Evolutionary conservation across 2,113 vertebrate genomes (phyloP).

Genomic region (Uropsilus gracilis): DNA sequence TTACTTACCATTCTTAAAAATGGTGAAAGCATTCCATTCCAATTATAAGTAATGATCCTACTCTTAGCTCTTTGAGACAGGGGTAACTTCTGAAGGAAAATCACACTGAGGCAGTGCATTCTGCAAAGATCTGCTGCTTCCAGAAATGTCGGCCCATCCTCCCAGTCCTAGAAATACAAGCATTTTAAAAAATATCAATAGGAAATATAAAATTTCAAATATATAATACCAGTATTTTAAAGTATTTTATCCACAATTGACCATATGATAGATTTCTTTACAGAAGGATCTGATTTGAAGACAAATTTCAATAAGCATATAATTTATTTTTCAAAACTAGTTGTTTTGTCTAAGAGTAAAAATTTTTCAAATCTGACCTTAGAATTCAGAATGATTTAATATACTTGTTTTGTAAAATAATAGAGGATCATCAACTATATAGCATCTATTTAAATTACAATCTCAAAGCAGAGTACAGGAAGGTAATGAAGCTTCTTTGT

Average conservation of each 20-base stretch:
- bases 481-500: not conserved
- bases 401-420: not conserved
- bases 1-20: slow-evolving; percentile 70
- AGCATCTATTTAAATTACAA: not conserved
- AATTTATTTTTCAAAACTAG: not conserved
- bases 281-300: not conserved
- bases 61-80: slow-evolving; percentile 68
- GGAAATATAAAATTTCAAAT: not conserved
- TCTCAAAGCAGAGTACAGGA: not conserved
- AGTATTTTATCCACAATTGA: not conserved
- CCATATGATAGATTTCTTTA: not conserved
- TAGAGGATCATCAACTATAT: not conserved
- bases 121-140: slow-evolving; percentile 74
- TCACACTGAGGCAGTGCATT: slow-evolving; percentile 73
- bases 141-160: not conserved
- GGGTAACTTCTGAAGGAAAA: slow-evolving; percentile 74
- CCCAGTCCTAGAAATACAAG: slow-evolving; percentile 63
- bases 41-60: slow-evolving; percentile 49
- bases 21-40: slow-evolving; percentile 57
- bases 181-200: not conserved
- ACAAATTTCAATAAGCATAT: not conserved
- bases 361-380: not conserved
- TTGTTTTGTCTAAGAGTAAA: not conserved
- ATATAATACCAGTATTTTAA: not conserved
- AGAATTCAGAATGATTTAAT: not conserved